These are phyloP conservation scores for Acanthiza pusilla DNA, from an alignment of 2,797 vertebrate genomes.

Conservation along the genomic window DNA sequence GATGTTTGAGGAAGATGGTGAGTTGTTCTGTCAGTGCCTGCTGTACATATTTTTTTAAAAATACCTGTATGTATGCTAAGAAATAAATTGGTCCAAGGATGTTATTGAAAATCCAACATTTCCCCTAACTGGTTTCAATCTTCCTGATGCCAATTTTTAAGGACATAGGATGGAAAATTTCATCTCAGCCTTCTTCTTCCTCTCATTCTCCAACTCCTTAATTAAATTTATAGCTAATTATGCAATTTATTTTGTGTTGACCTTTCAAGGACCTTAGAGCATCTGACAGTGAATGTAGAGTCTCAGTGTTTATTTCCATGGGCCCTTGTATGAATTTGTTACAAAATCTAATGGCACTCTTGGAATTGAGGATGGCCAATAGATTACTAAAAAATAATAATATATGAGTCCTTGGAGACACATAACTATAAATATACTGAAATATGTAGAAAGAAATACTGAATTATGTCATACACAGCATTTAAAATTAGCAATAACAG, in stretches of 20 bases:
- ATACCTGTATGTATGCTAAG: neutral
- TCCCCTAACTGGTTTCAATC: neutral
- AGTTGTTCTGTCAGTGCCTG: neutral
- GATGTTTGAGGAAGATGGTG: neutral
- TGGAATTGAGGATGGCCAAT: neutral
- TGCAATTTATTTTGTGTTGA: neutral
- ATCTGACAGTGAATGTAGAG: neutral
- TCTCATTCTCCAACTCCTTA: neutral
- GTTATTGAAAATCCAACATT: neutral
- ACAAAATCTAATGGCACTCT: neutral
- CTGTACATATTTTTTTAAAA: neutral
- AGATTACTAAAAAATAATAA: neutral
- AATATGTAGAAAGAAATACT: neutral
- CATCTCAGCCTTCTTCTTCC: neutral
- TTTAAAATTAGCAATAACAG: neutral
- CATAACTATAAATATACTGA: neutral
- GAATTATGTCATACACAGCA: neutral
- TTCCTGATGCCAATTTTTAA: constrained; percentile 2
- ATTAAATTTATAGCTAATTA: constrained; percentile 26
- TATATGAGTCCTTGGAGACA: neutral
- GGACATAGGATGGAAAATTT: neutral
- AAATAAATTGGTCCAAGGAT: neutral
- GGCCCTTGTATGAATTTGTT: neutral
- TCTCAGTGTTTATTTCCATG: neutral
- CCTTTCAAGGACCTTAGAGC: constrained; percentile 23